A percentile compares a stretch with the other conserved stretches of the same genome.
Evolutionary conservation across 2,113 vertebrate species (phyloP).

Genomic region (Cebidichthys violaceus): DNA sequence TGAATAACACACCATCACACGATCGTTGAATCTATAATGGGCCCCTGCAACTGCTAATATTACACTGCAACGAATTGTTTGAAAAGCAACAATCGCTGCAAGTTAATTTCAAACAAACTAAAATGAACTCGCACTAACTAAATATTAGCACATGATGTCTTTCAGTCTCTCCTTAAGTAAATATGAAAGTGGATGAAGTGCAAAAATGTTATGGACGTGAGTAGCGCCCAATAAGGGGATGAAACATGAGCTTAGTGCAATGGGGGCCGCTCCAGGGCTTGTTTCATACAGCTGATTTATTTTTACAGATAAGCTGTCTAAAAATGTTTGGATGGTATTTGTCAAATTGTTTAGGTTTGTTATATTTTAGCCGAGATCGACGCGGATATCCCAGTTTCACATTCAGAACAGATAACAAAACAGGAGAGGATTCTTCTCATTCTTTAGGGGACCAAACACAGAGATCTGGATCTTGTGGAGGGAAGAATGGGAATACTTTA

Average conservation of each 20-base stretch:
- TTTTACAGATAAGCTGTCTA: conserved; percentile 66
- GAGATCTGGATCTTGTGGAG: conserved; percentile 40
- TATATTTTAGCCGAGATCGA: conserved; percentile 60
- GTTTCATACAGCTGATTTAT: conserved; percentile 63
- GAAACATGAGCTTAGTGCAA: conserved; percentile 41
- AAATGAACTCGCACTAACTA: conserved; percentile 60
- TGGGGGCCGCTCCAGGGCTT: conserved; percentile 42
- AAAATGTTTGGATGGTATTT: conserved; percentile 74
- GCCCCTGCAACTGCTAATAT: conserved; percentile 40
- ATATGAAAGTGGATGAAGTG: conserved; percentile 55
- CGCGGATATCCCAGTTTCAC: conserved; percentile 52
- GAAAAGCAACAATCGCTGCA: conserved; percentile 56
- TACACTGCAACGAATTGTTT: conserved; percentile 49
- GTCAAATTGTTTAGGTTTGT: conserved; percentile 73
- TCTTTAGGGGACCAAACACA: conserved; percentile 49
- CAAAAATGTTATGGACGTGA: conserved; percentile 51
- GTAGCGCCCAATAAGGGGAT: conserved; percentile 41
- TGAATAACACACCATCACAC: conserved; percentile 36
- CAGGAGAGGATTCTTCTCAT: conserved; percentile 72
- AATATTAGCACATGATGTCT: conserved; percentile 63
- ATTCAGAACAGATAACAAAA: conserved; percentile 72
- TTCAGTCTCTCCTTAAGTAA: conserved; percentile 44
- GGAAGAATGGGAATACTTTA: conserved; percentile 59
- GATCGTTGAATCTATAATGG: conserved; percentile 7
- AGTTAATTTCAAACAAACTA: conserved; percentile 60